A percentile compares a stretch with the other conserved stretches of the same genome.
These are phyloP conservation scores for Cottus gobio DNA, from an alignment of 2,113 vertebrate genomes.

Conservation along the genomic window DNA sequence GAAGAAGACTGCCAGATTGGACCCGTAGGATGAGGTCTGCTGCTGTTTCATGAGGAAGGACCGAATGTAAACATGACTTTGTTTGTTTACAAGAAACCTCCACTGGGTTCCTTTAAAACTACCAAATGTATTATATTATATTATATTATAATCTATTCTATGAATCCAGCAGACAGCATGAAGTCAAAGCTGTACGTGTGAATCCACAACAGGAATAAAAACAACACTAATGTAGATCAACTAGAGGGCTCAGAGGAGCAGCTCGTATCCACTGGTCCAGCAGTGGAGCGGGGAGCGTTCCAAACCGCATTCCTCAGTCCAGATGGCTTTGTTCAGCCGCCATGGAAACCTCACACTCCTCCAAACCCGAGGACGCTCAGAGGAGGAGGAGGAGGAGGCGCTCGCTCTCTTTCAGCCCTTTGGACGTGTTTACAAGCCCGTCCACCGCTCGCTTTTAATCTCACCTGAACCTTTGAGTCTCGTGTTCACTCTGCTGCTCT, in stretches of 20 bases:
- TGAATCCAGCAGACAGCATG: background rate
- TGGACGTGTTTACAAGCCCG: conserved; percentile 29
- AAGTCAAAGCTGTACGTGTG: too few species aligned
- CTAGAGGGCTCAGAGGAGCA: conserved; percentile 21
- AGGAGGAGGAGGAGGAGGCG: conserved; percentile 30
- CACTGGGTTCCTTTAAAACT: background rate
- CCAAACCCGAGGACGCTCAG: conserved; percentile 35
- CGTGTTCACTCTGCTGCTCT: background rate
- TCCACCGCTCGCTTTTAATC: conserved; percentile 13
- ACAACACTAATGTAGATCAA: background rate
- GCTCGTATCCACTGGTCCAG: conserved; percentile 58
- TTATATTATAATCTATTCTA: too few species aligned
- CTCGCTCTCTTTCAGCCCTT: conserved; percentile 15
- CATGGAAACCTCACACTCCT: conserved; percentile 76
- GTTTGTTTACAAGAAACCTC: conserved; percentile 5
- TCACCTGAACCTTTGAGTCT: conserved; percentile 38
- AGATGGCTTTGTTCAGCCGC: conserved; percentile 80
- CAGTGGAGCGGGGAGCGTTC: conserved; percentile 62
- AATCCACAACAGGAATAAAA: background rate
- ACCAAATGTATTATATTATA: too few species aligned
- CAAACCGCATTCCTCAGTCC: conserved; percentile 78
- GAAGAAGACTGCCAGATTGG: too few species aligned
- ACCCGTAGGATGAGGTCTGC: too few species aligned
- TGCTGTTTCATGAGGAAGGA: background rate
- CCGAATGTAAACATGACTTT: background rate